Conservation (phyloP, 2,888 invertebrate species). For the Drosophila mimetica region DNA sequence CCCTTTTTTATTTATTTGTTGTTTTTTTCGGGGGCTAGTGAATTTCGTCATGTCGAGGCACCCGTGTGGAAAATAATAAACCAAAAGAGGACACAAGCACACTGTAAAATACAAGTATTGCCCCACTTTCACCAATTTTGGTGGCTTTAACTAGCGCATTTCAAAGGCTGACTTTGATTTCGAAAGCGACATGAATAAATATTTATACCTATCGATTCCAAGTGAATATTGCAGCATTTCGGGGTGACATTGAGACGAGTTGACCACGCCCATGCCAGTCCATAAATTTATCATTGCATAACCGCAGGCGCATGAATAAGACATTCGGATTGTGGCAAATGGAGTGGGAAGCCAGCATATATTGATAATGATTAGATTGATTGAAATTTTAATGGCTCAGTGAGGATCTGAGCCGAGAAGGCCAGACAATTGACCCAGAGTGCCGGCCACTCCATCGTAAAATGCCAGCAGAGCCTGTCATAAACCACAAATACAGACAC, state of each 20-base stretch:
- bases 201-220: constrained; percentile 8
- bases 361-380: constrained; percentile 41
- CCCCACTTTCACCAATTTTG: background rate
- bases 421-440: constrained; percentile 21
- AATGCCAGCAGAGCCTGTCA: constrained; percentile 25
- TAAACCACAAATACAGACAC: constrained; percentile 16
- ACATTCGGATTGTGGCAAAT: constrained; percentile 31
- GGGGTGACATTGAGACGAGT: constrained; percentile 6
- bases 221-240: background rate
- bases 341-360: constrained; percentile 12
- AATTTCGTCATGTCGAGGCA: constrained; percentile 61
- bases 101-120: constrained; percentile 22
- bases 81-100: constrained; percentile 17
- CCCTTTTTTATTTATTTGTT: constrained; percentile 35
- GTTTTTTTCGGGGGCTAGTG: constrained; percentile 45
- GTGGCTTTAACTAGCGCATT: constrained; percentile 12
- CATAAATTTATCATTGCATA: constrained; percentile 54
- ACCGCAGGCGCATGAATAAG: constrained; percentile 34
- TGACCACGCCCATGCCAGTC: constrained; percentile 8
- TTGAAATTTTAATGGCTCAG: constrained; percentile 38
- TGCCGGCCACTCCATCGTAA: constrained; percentile 24
- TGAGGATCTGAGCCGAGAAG: constrained; percentile 7
- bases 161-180: constrained; percentile 28
- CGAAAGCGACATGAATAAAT: background rate
- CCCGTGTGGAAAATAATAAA: constrained; percentile 73